A percentile compares a stretch with the other conserved stretches of the same genome.
phyloP scores from a whole-genome alignment of 2,888 invertebrate genomes.

The Altica lythri region DNA sequence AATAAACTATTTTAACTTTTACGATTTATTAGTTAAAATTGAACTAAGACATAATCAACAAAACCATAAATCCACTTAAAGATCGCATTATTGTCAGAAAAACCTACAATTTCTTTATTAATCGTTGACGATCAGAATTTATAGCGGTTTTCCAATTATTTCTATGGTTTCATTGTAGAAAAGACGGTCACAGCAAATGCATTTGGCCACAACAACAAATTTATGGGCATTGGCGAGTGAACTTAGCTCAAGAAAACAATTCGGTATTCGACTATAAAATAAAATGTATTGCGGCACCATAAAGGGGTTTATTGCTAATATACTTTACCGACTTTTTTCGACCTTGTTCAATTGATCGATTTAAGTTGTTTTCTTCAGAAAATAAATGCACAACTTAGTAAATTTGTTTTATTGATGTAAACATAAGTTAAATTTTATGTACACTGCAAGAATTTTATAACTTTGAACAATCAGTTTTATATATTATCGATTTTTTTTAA shows the following conservation, averaged over 20 bases:
- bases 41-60: constrained; percentile 18
- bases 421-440: no score
- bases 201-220: constrained; percentile 22
- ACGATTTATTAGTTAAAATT: constrained; percentile 7
- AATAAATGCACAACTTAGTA: constrained; percentile 17
- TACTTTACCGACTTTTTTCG: constrained; percentile 14
- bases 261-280: constrained; percentile 23
- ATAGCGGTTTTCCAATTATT: constrained; percentile 23
- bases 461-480: no score
- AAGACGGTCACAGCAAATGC: constrained; percentile 15
- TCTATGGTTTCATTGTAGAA: constrained; percentile 16
- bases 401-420: no score
- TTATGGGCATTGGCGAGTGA: constrained; percentile 21
- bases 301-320: constrained; percentile 24
- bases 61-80: constrained; percentile 21
- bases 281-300: constrained; percentile 22
- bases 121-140: constrained; percentile 18
- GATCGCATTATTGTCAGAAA: constrained; percentile 11
- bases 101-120: constrained; percentile 18
- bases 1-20: no score
- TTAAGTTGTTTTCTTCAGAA: constrained; percentile 9
- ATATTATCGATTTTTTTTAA: no score
- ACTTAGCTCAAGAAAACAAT: constrained; percentile 21
- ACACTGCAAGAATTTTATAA: no score
- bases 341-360: constrained; percentile 11